Evolutionary conservation across 2,888 invertebrate species (phyloP).

Genomic region (Eudasyphora cyanicolor): DNA sequence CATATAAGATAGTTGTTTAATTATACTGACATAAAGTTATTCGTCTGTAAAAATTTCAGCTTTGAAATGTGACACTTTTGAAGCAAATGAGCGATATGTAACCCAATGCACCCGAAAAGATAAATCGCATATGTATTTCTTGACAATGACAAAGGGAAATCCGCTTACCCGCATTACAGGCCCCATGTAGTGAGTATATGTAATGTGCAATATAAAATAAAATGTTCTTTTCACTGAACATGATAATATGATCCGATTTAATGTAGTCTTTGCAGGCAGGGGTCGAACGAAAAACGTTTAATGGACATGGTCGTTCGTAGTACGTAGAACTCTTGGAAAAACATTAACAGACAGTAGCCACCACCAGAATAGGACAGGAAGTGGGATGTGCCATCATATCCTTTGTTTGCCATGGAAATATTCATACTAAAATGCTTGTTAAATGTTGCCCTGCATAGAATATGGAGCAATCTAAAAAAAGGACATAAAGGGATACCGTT

Average conservation of each 20-base stretch:
- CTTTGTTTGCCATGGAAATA: background rate
- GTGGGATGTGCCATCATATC: background rate
- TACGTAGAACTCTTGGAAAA: background rate
- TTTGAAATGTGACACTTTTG: no score
- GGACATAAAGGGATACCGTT: no score
- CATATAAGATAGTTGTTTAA: no score
- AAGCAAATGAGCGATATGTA: no score
- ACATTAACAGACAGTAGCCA: background rate
- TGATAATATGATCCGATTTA: background rate
- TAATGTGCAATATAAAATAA: background rate
- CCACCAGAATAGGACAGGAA: no score
- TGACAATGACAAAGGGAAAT: background rate
- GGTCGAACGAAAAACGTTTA: background rate
- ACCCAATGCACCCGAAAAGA: background rate
- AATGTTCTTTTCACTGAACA: background rate
- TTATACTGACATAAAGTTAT: no score
- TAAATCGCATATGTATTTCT: background rate
- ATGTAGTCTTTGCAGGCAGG: background rate
- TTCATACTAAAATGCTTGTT: background rate
- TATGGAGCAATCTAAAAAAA: no score
- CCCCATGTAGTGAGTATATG: background rate
- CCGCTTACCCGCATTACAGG: background rate
- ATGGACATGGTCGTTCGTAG: background rate
- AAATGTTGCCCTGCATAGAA: no score
- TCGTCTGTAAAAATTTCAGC: no score